Conservation (phyloP, 1,140 invertebrate genomes). For the Calosoma granatense region DNA sequence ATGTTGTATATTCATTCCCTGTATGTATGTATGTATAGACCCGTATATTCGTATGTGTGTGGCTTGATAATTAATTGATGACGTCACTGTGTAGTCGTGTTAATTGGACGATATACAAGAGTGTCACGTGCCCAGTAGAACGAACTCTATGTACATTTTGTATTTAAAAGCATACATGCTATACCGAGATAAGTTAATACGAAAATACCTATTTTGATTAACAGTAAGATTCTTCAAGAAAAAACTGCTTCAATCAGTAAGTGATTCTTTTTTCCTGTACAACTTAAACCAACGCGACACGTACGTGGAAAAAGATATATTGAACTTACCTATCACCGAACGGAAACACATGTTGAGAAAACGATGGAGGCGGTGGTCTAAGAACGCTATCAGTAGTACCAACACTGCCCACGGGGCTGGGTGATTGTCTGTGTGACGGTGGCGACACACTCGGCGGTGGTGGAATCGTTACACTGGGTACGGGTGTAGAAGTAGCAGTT, state of each 20-base stretch:
- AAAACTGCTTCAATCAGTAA: too few relatives aligned
- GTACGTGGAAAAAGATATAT: too few relatives aligned
- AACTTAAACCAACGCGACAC: too few relatives aligned
- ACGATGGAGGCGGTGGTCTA: conserved; percentile 21
- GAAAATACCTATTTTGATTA: too few relatives aligned
- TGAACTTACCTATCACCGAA: conserved; percentile 29
- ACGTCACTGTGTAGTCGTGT: too few relatives aligned
- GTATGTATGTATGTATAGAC: conserved; percentile 15
- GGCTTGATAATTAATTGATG: background rate
- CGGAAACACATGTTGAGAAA: conserved; percentile 30
- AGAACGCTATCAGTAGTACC: conserved; percentile 20
- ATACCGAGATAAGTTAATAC: too few relatives aligned
- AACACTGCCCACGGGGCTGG: conserved; percentile 27
- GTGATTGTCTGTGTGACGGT: conserved; percentile 19
- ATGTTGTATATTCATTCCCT: conserved; percentile 15
- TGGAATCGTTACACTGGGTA: background rate
- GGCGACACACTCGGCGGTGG: background rate
- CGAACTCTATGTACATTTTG: too few relatives aligned
- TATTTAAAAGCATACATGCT: too few relatives aligned
- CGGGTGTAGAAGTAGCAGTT: background rate
- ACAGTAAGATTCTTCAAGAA: too few relatives aligned
- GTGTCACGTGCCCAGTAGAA: too few relatives aligned
- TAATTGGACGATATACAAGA: too few relatives aligned
- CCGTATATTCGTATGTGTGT: background rate
- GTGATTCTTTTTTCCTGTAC: too few relatives aligned